Percentiles rank a stretch among this genome's conserved stretches.
Evolutionary conservation across 2,797 vertebrate genomes (phyloP).

Genomic region (Myotis vivesi): DNA sequence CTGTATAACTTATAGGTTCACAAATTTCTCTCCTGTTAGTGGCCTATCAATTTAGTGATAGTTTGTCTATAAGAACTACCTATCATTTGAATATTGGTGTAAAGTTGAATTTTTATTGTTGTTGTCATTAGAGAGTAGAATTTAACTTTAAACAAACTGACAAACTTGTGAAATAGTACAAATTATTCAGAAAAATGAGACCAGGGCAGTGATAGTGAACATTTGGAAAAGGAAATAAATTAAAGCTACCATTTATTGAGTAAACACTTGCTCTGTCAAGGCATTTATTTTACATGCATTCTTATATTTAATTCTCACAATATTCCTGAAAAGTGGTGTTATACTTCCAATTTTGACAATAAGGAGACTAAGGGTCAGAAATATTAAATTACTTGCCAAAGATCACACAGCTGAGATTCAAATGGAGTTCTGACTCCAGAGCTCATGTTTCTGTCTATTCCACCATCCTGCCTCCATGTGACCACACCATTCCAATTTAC

Average conservation of each 20-base stretch:
- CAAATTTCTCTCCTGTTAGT: slow-evolving; percentile 44
- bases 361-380: background rate
- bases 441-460: slow-evolving; percentile 3
- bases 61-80: background rate
- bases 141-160: slow-evolving; percentile 20
- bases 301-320: slow-evolving; percentile 28
- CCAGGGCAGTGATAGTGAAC: background rate
- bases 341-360: slow-evolving; percentile 2
- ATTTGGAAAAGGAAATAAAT: slow-evolving; percentile 44
- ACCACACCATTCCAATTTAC: background rate
- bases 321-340: slow-evolving; percentile 11
- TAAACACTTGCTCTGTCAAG: background rate
- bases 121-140: slow-evolving; percentile 21
- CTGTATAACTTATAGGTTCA: background rate
- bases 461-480: background rate
- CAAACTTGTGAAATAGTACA: background rate
- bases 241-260: slow-evolving; percentile 29
- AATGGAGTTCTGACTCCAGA: background rate
- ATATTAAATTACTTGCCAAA: slow-evolving; percentile 2
- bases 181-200: slow-evolving; percentile 38
- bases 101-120: slow-evolving; percentile 29
- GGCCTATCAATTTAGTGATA: background rate
- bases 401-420: slow-evolving; percentile 9
- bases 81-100: slow-evolving; percentile 47
- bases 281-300: slow-evolving; percentile 17